These are phyloP conservation scores for Vanessa tameamea DNA, from an alignment of 1,140 invertebrate species.

Conservation along the genomic window DNA sequence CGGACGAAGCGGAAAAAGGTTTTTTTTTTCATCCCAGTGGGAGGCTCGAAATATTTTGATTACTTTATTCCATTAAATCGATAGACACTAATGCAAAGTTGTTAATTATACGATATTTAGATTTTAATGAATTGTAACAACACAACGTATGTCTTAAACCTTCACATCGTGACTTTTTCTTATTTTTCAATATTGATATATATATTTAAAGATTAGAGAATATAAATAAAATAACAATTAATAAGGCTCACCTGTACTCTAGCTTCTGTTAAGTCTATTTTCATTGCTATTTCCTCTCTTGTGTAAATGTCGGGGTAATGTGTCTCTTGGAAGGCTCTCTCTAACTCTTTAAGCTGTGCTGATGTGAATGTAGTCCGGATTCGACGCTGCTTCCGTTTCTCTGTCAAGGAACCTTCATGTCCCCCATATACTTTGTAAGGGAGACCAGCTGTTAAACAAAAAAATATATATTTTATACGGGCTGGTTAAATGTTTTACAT, in stretches of 20 bases:
- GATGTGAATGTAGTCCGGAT: constrained; percentile 98
- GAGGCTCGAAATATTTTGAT: constrained; percentile 41
- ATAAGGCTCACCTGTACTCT: constrained; percentile 92
- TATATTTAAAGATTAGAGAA: not conserved
- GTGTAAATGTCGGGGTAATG: constrained; percentile 99
- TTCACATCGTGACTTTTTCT: too few relatives aligned
- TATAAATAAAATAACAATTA: not conserved
- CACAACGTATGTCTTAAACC: too few relatives aligned
- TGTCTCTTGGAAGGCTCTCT: constrained; percentile 97
- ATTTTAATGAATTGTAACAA: not conserved
- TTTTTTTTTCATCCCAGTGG: constrained; percentile 48
- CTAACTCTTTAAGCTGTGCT: constrained; percentile 97
- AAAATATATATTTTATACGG: constrained; percentile 1
- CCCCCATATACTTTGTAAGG: constrained; percentile 94
- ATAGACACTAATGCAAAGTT: not conserved
- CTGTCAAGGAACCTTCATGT: constrained; percentile 90
- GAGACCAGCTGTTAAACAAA: constrained; percentile 84
- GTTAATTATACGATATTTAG: too few relatives aligned
- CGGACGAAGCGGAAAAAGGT: constrained; percentile 59
- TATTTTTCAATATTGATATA: too few relatives aligned
- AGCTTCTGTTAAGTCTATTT: constrained; percentile 98
- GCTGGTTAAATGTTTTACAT: not conserved
- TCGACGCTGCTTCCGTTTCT: constrained; percentile 94
- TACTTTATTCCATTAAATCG: constrained; percentile 39
- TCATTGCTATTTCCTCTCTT: constrained; percentile 98